phyloP scores from a whole-genome alignment of 2,797 vertebrate genomes.

The Sylvilagus floridanus region DNA sequence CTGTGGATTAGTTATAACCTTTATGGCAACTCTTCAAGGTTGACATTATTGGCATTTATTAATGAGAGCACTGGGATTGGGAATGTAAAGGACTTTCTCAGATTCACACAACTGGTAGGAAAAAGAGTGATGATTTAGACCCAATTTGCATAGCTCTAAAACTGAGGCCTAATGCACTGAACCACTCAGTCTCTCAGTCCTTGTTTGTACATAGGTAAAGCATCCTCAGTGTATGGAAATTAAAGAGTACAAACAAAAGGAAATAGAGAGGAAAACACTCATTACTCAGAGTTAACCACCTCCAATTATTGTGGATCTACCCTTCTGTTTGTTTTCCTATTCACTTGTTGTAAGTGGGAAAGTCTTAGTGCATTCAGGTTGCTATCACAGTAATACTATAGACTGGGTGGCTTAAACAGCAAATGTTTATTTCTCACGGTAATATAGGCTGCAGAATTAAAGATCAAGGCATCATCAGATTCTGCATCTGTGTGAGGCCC shows the following conservation, averaged over 20 bases:
- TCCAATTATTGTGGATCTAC: neutral
- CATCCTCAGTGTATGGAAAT: neutral
- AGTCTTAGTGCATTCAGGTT: neutral
- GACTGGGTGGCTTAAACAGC: neutral
- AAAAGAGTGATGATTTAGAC: neutral
- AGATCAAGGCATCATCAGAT: neutral
- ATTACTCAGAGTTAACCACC: neutral
- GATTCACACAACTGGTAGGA: neutral
- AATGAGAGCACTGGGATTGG: neutral
- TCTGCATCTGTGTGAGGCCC: neutral
- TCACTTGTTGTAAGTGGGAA: neutral
- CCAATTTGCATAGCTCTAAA: neutral
- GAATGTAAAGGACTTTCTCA: constrained; percentile 2
- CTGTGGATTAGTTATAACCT: neutral
- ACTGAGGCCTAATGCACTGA: neutral
- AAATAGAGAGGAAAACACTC: constrained; percentile 2
- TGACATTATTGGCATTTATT: neutral
- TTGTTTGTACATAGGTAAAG: constrained; percentile 7
- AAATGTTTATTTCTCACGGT: neutral
- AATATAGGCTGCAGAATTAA: neutral
- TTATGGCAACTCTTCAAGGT: neutral
- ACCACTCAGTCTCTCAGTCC: neutral
- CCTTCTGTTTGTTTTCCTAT: neutral
- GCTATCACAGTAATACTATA: neutral
- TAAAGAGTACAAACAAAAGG: constrained; percentile 44